These are phyloP conservation scores for Ophion costatus DNA, from an alignment of 2,888 invertebrate genomes.

Conservation along the genomic window DNA sequence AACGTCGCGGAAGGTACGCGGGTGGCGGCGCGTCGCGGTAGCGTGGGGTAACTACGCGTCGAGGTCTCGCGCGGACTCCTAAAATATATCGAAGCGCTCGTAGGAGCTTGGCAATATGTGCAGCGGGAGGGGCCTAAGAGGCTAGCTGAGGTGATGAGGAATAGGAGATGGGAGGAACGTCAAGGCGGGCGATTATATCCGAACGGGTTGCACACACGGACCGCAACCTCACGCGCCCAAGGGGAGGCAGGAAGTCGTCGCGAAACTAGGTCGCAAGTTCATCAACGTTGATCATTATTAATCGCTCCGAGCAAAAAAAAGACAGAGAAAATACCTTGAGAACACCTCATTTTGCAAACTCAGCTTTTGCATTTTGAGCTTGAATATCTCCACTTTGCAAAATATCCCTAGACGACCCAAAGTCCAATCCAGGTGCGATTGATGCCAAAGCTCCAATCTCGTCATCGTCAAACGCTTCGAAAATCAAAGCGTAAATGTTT, in stretches of 20 bases:
- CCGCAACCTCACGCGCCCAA: slow-evolving; percentile 63
- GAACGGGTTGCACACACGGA: slow-evolving; percentile 43
- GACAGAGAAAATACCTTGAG: slow-evolving; percentile 14
- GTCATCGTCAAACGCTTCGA: too few species aligned
- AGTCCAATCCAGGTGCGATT: background rate
- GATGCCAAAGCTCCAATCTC: background rate
- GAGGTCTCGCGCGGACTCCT: slow-evolving; percentile 57
- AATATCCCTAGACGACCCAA: background rate
- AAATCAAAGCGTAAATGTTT: too few species aligned
- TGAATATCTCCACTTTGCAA: background rate
- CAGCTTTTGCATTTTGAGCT: slow-evolving; percentile 30
- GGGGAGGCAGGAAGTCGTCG: slow-evolving; percentile 68
- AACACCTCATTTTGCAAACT: slow-evolving; percentile 45
- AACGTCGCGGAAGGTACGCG: slow-evolving; percentile 5
- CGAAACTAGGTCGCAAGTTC: slow-evolving; percentile 81
- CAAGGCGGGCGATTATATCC: slow-evolving; percentile 52
- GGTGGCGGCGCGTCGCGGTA: slow-evolving; percentile 34
- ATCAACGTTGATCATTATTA: slow-evolving; percentile 76
- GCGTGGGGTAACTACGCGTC: slow-evolving; percentile 41
- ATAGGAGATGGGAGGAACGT: slow-evolving; percentile 47
- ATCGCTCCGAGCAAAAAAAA: slow-evolving; percentile 58
- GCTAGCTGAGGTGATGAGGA: slow-evolving; percentile 50
- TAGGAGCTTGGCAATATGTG: slow-evolving; percentile 26
- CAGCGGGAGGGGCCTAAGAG: slow-evolving; percentile 29
- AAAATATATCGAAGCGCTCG: slow-evolving; percentile 64